Conservation (phyloP, 2,888 invertebrate species). For the Mechanitis mazaeus region DNA sequence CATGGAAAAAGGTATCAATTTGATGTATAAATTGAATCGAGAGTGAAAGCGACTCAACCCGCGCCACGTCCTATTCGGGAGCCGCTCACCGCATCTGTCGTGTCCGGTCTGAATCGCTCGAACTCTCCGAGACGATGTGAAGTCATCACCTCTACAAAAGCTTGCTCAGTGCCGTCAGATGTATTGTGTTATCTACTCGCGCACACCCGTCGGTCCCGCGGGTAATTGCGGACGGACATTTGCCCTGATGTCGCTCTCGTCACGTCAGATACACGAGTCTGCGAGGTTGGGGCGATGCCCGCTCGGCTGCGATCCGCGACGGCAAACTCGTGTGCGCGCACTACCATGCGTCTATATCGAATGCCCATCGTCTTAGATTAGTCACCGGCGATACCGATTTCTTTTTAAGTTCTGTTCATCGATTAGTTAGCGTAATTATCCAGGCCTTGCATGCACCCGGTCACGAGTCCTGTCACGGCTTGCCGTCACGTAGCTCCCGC, state of each 20-base stretch:
- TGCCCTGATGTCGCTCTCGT: constrained; percentile 40
- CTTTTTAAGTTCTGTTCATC: constrained; percentile 74
- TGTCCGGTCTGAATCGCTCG: constrained; percentile 61
- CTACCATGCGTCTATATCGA: constrained; percentile 76
- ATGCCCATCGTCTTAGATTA: constrained; percentile 69
- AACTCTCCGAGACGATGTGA: constrained; percentile 60
- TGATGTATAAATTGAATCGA: constrained; percentile 64
- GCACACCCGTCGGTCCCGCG: constrained; percentile 53
- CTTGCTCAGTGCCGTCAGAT: constrained; percentile 78
- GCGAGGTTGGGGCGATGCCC: constrained; percentile 43
- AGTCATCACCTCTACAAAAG: constrained; percentile 69
- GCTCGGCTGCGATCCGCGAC: constrained; percentile 38
- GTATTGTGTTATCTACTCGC: constrained; percentile 78
- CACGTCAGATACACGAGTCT: constrained; percentile 19
- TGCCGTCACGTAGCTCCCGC: constrained; percentile 65
- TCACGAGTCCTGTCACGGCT: constrained; percentile 69
- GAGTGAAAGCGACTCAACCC: constrained; percentile 67
- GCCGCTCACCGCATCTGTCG: constrained; percentile 33
- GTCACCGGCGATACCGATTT: constrained; percentile 71
- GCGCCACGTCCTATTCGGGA: constrained; percentile 36
- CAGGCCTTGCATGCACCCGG: constrained; percentile 76
- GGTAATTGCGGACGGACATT: constrained; percentile 35
- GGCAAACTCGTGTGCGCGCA: constrained; percentile 60
- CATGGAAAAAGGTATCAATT: constrained; percentile 97
- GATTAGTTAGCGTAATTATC: constrained; percentile 73